A percentile compares a stretch with the other conserved stretches of the same genome.
Conservation (phyloP, 2,113 vertebrate genomes). For the Cricetomys ansorgei region DNA sequence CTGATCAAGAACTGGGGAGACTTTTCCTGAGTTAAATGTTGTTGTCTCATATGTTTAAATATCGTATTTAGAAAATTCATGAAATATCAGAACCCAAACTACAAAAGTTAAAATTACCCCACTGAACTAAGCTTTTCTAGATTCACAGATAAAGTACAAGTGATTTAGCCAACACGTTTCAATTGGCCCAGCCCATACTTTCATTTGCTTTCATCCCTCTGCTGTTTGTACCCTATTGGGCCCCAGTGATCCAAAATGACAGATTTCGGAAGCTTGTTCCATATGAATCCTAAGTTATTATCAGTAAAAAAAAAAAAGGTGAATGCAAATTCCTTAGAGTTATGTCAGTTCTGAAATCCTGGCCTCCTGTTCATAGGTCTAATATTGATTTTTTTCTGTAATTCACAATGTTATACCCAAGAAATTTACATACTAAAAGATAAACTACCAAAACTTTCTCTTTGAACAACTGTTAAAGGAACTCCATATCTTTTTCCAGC, state of each 20-base stretch:
- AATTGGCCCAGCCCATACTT: neutral
- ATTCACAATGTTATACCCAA: neutral
- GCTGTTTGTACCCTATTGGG: neutral
- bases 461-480: neutral
- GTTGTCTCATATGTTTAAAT: neutral
- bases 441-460: neutral
- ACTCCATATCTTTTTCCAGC: neutral
- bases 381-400: neutral
- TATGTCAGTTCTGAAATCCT: neutral
- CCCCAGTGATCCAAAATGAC: neutral
- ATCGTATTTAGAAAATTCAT: neutral
- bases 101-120: constrained; percentile 6
- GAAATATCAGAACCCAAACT: neutral
- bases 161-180: neutral
- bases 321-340: neutral
- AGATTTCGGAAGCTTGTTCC: neutral
- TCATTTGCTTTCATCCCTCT: neutral
- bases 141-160: neutral
- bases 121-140: neutral
- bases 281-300: neutral
- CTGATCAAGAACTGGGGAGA: neutral
- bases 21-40: constrained; percentile 20
- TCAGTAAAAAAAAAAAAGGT: neutral
- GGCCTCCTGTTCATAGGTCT: neutral
- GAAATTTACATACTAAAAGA: neutral